These are phyloP conservation scores for Masnerella sp. DNA, from an alignment of 2,888 invertebrate genomes.

Conservation along the genomic window DNA sequence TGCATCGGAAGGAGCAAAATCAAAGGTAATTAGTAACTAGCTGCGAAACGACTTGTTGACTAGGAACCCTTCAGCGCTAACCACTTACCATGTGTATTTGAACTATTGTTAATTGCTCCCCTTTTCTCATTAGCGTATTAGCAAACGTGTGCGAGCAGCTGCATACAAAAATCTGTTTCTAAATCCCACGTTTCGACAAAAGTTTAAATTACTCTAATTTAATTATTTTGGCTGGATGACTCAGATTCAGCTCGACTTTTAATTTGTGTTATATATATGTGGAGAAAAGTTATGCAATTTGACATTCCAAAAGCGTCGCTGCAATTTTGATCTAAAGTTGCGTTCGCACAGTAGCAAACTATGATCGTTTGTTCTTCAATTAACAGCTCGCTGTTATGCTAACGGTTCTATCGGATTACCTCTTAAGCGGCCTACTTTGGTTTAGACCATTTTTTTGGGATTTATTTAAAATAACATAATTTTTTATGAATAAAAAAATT, in stretches of 20 bases:
- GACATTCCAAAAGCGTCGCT: conserved; percentile 1
- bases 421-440: conserved; percentile 71
- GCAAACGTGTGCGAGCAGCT: conserved; percentile 33
- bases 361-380: conserved; percentile 72
- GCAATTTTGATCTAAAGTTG: conserved; percentile 19
- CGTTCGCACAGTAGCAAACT: conserved; percentile 63
- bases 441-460: no score
- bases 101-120: conserved; percentile 54
- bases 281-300: no score
- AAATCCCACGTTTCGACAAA: neutral
- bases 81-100: conserved; percentile 54
- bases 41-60: conserved; percentile 46
- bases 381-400: conserved; percentile 67
- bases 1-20: conserved; percentile 24
- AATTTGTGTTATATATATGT: no score
- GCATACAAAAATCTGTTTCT: neutral
- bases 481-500: no score
- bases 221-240: no score
- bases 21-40: conserved; percentile 36
- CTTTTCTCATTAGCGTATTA: conserved; percentile 43
- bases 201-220: no score
- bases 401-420: conserved; percentile 60
- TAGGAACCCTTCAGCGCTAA: conserved; percentile 49
- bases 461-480: no score
- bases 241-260: no score